Evolutionary conservation across 2,797 vertebrate genomes (phyloP).

Genomic region (Vultur gryphus): DNA sequence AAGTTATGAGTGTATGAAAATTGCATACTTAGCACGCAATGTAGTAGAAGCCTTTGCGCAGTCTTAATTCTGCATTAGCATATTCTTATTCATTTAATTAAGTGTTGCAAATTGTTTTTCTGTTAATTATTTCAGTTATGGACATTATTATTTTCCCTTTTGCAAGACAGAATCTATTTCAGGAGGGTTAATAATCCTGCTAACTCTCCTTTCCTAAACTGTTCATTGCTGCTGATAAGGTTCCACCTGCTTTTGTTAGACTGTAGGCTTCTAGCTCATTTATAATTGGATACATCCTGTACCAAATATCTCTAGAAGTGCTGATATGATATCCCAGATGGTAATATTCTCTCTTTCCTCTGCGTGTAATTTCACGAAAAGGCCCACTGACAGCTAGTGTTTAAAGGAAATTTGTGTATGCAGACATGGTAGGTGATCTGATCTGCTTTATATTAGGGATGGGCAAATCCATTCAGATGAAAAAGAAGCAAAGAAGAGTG

Average conservation of each 20-base stretch:
- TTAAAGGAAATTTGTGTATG: constrained; percentile 29
- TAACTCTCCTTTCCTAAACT: constrained; percentile 5
- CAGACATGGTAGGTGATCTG: constrained; percentile 23
- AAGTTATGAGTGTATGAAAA: constrained; percentile 18
- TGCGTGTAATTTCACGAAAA: constrained; percentile 38
- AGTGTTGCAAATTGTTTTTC: constrained; percentile 56
- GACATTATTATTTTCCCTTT: constrained; percentile 62
- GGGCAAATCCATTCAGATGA: constrained; percentile 1
- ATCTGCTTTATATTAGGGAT: constrained; percentile 2
- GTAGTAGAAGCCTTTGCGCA: constrained; percentile 2
- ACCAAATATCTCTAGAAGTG: constrained; percentile 43
- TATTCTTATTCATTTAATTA: constrained; percentile 59
- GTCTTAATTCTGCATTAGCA: constrained; percentile 45
- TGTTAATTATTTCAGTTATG: constrained; percentile 63
- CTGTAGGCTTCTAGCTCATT: constrained; percentile 38
- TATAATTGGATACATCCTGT: constrained; percentile 66
- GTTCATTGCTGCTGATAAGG: constrained; percentile 48
- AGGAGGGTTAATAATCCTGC: constrained; percentile 56
- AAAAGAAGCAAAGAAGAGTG: not conserved
- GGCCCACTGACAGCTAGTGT: constrained; percentile 38
- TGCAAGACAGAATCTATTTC: constrained; percentile 34
- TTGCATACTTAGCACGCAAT: not conserved
- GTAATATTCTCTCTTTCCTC: constrained; percentile 46
- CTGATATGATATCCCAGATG: constrained; percentile 61
- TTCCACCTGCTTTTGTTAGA: constrained; percentile 52